Evolutionary conservation across 2,888 invertebrate genomes (phyloP).

Genomic region (Drosophila pseudotalamancana): DNA sequence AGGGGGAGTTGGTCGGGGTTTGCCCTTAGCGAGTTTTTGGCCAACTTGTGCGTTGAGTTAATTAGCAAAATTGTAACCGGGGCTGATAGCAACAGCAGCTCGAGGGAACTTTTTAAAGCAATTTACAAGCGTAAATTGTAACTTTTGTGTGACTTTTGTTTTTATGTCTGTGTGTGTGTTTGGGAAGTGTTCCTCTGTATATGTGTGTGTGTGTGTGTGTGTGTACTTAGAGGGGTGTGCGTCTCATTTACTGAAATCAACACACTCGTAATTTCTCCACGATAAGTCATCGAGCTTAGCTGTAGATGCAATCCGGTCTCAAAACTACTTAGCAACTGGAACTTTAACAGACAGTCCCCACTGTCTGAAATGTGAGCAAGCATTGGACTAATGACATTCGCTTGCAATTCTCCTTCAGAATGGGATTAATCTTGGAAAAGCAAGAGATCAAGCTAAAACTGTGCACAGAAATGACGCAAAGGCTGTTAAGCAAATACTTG

Average conservation of each 20-base stretch:
- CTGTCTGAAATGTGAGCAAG: background rate
- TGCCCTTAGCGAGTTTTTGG: conserved; percentile 35
- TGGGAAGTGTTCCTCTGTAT: background rate
- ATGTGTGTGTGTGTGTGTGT: background rate
- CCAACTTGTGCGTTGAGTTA: conserved; percentile 72
- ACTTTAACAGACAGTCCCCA: background rate
- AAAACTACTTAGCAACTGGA: conserved; percentile 22
- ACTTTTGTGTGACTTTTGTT: conserved; percentile 66
- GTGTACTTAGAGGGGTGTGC: background rate
- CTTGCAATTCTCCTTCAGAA: background rate
- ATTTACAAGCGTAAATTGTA: conserved; percentile 79
- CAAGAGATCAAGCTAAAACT: no score
- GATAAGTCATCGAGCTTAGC: conserved; percentile 69
- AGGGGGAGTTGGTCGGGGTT: conserved; percentile 1
- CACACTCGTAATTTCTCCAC: conserved; percentile 63
- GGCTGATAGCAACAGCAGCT: conserved; percentile 53
- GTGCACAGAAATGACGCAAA: no score
- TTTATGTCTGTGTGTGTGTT: conserved; percentile 11
- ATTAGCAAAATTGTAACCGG: conserved; percentile 72
- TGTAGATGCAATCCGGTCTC: conserved; percentile 8
- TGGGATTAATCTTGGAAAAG: background rate
- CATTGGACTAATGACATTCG: conserved; percentile 23
- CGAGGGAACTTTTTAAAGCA: conserved; percentile 73
- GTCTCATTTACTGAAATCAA: conserved; percentile 45
- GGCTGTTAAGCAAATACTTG: no score